These are phyloP conservation scores for Drosophila anomalipes DNA, from an alignment of 2,888 invertebrate genomes.

Conservation along the genomic window DNA sequence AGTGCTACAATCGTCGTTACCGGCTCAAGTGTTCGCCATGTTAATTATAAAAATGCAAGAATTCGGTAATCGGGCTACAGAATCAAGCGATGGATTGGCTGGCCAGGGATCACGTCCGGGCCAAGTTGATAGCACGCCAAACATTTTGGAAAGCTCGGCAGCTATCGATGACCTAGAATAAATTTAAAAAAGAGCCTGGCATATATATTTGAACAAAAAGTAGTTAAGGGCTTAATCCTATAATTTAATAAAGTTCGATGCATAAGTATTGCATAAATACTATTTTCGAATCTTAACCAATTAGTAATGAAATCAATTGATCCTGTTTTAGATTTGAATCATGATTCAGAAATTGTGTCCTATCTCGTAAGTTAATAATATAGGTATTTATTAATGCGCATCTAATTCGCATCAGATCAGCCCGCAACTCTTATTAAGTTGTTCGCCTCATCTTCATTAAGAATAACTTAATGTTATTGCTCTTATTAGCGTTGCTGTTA, in stretches of 20 bases:
- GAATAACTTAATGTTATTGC: neutral
- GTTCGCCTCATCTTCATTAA: neutral
- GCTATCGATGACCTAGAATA: slow-evolving; percentile 84
- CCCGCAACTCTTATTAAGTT: neutral
- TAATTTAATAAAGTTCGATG: slow-evolving; percentile 55
- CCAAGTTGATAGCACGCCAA: slow-evolving; percentile 64
- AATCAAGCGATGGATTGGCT: slow-evolving; percentile 75
- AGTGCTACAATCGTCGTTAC: slow-evolving; percentile 95
- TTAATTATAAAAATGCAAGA: slow-evolving; percentile 90
- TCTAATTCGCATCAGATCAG: neutral
- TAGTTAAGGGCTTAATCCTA: slow-evolving; percentile 58
- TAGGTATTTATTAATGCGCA: neutral
- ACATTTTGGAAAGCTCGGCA: slow-evolving; percentile 69
- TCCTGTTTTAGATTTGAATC: neutral
- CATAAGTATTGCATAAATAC: slow-evolving; percentile 46
- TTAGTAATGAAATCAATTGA: neutral
- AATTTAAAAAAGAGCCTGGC: slow-evolving; percentile 39
- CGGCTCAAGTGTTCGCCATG: slow-evolving; percentile 96
- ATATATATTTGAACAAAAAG: slow-evolving; percentile 57
- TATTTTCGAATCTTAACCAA: slow-evolving; percentile 51
- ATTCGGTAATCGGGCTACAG: slow-evolving; percentile 82
- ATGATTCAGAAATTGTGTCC: neutral
- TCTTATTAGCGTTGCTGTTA: neutral
- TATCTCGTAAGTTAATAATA: no score
- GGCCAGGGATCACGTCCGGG: slow-evolving; percentile 62